Base-by-base conservation (phyloP, 2,888 invertebrate genomes). In the Helobdella robusta region DNA sequence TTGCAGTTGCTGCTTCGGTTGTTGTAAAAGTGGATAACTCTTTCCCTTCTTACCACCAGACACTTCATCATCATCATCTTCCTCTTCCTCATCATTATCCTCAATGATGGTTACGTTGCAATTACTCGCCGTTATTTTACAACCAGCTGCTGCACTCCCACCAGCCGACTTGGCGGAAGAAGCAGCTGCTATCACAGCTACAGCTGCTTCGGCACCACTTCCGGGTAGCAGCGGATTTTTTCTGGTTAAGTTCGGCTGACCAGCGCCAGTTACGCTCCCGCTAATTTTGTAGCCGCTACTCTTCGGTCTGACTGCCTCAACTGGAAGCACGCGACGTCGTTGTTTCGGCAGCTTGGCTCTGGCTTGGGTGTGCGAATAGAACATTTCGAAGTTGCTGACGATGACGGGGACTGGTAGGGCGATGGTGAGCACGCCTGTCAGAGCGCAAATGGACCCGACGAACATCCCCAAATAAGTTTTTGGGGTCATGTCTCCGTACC, bases 341-440 rank as follows among this genome's bases (percentile, higher is more conserved):
- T 90, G 88, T 82, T 93, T 93, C 0, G 93, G 93, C 72, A 95
- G 84, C 82, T 94, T 94, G 68, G 91, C 91, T 69, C 98, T 84
- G 71, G 98, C 98, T 86, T 95, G 93, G 3, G 92, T 92, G 78
- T 94, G 94, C 0, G 91, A 91, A 80, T 95, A 94, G 82, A 92
- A 94, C 88, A 92, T 91, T 67, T 92, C 90, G 82, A 95, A 95
- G 82, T 94, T 94, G 75, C 89, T 90, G 71, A 94, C 93, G 75
- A 94, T 93, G 76, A 94, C 92, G 30, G 92, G 75, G 76, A 97
- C 94, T 73, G 97, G 97, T 77, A 97, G 85, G 76, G 97, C 97
- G 83, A 69, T 68, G 4, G 74, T 71, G 36, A 75, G 65, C 25
- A 75, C 70, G n/a, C 75, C 75, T 18, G 73, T 73, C 25, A 75